phyloP scores from a whole-genome alignment of 2,888 invertebrate genomes.

The Ophion costatus region DNA sequence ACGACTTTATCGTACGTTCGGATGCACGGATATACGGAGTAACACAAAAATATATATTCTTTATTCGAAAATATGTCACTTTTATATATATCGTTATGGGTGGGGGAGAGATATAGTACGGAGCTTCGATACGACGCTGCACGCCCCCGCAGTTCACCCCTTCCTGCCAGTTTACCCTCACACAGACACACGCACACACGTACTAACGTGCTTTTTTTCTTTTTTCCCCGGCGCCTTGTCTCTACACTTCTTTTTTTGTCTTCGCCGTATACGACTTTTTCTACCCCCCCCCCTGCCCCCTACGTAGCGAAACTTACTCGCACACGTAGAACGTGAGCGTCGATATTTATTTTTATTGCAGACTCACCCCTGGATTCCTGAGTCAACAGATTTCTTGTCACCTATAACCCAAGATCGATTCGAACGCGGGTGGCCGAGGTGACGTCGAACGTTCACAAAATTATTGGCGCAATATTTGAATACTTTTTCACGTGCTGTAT shows the following conservation, averaged over 20 bases:
- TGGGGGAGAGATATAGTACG: conserved; percentile 64
- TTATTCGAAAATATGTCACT: conserved; percentile 75
- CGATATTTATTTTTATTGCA: conserved; percentile 80
- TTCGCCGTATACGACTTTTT: conserved; percentile 59
- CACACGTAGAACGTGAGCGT: conserved; percentile 49
- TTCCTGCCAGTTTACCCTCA: conserved; percentile 29
- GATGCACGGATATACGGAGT: conserved; percentile 68
- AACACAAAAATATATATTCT: conserved; percentile 68
- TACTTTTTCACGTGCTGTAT: conserved; percentile 34
- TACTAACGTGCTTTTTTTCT: conserved; percentile 8
- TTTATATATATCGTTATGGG: conserved; percentile 79
- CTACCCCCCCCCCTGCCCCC: conserved; percentile 26
- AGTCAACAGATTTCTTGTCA: conserved; percentile 78
- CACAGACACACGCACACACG: background rate
- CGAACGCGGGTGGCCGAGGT: conserved; percentile 52
- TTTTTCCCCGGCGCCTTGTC: conserved; percentile 66
- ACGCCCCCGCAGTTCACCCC: conserved; percentile 68
- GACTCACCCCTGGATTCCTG: conserved; percentile 72
- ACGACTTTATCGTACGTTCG: conserved; percentile 44
- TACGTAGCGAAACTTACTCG: conserved; percentile 49
- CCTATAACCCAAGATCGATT: conserved; percentile 73
- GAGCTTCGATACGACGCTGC: conserved; percentile 72
- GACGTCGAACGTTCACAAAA: conserved; percentile 47
- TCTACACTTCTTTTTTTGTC: conserved; percentile 66
- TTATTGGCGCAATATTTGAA: conserved; percentile 62